phyloP scores from a whole-genome alignment of 92 coral and sea anemone species.

The Metridium senile region DNA sequence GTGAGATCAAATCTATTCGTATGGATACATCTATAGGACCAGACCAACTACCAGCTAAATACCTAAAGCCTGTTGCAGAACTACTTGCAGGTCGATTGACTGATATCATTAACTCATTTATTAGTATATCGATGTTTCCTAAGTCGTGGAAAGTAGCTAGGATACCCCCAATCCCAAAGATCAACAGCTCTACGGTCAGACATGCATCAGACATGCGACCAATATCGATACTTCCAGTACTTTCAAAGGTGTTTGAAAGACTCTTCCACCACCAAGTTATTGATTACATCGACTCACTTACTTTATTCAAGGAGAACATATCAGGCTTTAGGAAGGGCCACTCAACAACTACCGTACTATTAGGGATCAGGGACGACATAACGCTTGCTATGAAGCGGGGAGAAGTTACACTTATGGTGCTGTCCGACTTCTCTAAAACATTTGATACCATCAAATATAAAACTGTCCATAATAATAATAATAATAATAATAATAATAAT shows the following conservation, averaged over 20 bases:
- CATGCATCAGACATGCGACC: conserved; percentile 7
- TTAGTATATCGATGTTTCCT: conserved; percentile 2
- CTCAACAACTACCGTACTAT: conserved; percentile 40
- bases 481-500: too few relatives aligned
- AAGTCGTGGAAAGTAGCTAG: conserved; percentile 40
- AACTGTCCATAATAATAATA: neutral
- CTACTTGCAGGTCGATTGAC: conserved; percentile 25
- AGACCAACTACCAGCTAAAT: conserved; percentile 33
- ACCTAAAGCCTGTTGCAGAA: conserved; percentile 27
- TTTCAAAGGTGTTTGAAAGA: conserved; percentile 32
- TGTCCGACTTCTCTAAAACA: conserved; percentile 37
- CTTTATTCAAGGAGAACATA: conserved; percentile 8
- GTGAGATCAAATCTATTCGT: conserved; percentile 15
- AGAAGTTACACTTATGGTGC: conserved; percentile 32
- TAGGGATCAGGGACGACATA: conserved; percentile 48
- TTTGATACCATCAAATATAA: conserved; percentile 20
- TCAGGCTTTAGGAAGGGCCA: conserved; percentile 46
- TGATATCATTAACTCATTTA: conserved; percentile 26
- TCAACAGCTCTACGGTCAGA: neutral
- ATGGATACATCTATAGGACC: conserved; percentile 36
- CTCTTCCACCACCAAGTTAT: conserved; percentile 22
- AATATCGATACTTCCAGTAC: conserved; percentile 23
- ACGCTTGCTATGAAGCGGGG: conserved; percentile 49
- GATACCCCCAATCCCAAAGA: conserved; percentile 32
- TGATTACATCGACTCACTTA: conserved; percentile 10